These are phyloP conservation scores for Hepsetus odoe DNA, from an alignment of 2,113 vertebrate genomes.

Conservation along the genomic window DNA sequence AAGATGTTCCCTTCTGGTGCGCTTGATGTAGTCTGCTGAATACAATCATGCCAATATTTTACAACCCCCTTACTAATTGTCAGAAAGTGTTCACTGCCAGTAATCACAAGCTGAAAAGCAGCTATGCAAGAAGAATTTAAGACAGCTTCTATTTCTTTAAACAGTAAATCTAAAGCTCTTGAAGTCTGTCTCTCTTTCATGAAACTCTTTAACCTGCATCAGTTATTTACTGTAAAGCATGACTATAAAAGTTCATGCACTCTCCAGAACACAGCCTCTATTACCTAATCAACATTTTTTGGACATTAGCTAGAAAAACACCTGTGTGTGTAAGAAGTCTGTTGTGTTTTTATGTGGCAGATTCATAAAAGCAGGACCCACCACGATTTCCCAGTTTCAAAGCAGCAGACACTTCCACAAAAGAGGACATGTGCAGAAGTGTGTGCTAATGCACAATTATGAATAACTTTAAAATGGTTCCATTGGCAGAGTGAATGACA, in stretches of 20 bases:
- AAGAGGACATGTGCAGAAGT: no score
- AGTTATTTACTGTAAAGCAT: constrained; percentile 44
- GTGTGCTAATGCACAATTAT: constrained; percentile 15
- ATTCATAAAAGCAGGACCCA: constrained; percentile 41
- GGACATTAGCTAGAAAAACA: constrained; percentile 55
- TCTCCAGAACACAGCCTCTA: constrained; percentile 6
- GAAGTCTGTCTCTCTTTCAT: not conserved
- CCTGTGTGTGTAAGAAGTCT: constrained; percentile 50
- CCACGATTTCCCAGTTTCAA: not conserved
- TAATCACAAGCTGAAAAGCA: constrained; percentile 42
- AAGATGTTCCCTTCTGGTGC: not conserved
- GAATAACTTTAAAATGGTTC: constrained; percentile 37
- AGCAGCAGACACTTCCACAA: constrained; percentile 12
- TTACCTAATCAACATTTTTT: constrained; percentile 55
- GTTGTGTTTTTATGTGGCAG: constrained; percentile 51
- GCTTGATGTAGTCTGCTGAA: constrained; percentile 54
- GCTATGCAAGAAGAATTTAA: constrained; percentile 45
- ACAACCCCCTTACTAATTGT: constrained; percentile 24
- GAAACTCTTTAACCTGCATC: constrained; percentile 6
- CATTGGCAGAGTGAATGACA: constrained; percentile 37
- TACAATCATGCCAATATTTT: constrained; percentile 38
- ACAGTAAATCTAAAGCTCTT: constrained; percentile 30
- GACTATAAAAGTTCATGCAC: constrained; percentile 39
- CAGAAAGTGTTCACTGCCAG: constrained; percentile 35
- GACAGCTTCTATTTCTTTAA: constrained; percentile 8